These are phyloP conservation scores for Platorchestia sp. DNA, from an alignment of 1,140 invertebrate species.

Conservation along the genomic window DNA sequence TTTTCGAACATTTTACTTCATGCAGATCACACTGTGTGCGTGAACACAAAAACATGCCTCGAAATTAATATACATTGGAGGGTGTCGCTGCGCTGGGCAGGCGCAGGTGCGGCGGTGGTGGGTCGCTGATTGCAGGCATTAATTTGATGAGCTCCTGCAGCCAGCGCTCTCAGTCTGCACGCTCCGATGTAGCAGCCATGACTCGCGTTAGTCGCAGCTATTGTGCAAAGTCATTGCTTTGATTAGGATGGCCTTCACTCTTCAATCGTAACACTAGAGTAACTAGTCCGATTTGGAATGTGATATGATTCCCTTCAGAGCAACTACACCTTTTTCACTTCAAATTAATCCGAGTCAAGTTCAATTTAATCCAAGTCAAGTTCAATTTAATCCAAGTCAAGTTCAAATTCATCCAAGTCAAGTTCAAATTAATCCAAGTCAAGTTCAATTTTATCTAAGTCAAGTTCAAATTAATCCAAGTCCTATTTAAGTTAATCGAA, in stretches of 20 bases:
- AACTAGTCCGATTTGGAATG: background rate
- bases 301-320: too few species aligned
- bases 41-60: background rate
- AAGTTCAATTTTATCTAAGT: too few species aligned
- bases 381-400: too few species aligned
- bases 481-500: too few species aligned
- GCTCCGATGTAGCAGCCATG: background rate
- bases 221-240: background rate
- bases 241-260: background rate
- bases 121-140: background rate
- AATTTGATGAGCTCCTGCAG: background rate
- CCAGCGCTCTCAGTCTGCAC: background rate
- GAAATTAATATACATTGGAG: background rate
- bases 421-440: too few species aligned
- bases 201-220: background rate
- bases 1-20: too few species aligned
- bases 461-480: too few species aligned
- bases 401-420: too few species aligned
- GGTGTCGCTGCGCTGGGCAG: background rate
- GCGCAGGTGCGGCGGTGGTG: background rate
- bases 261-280: background rate
- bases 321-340: too few species aligned
- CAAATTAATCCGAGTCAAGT: too few species aligned
- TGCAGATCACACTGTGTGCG: too few species aligned
- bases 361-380: too few species aligned